Base-by-base conservation (phyloP, 2,113 vertebrate species). In the Rhipidura dahli region DNA sequence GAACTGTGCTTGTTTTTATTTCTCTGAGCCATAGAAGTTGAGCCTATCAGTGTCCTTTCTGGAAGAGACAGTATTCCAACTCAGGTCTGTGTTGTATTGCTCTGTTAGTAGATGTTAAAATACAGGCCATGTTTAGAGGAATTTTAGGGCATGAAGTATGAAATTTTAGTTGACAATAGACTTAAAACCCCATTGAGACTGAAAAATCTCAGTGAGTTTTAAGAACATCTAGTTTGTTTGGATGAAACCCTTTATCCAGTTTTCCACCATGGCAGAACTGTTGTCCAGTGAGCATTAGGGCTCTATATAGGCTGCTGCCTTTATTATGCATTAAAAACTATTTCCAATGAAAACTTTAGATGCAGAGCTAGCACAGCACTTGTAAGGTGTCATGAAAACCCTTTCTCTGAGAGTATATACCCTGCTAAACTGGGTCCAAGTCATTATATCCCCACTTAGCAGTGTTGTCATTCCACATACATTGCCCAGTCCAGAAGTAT, bases 391-490 rank as follows among this genome's bases (percentile, higher is more conserved):
- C 49, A 78, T 77, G 24, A 57, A 77, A 68, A 37, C 22, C 14
- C 16, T 78, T 83, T 64, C 7, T 56, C 17, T 61, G 63, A 63
- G 39, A 75, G 44, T 13, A 17, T 19, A 12, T 39, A 20, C 11
- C 4, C 27, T 61, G 23, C 21, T 66, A 23, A 76, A 37, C 37
- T 63, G 53, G 42, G 11, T 51, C 22, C 37, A 35, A 45, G 26
- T 68, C 7, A 6, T 19, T 63, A n/a, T 44, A 18, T 61, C 51
- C 22, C 64, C 39, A 31, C 15, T 47, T 71, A 28, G 35, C 11
- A 13, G 28, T 64, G 27, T 33, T 6, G 6, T 21, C 17, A 31
- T 66, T 33, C 18, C 27, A 6, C 1, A 0, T 42, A 6, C 4
- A 8, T 64, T 91, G 12, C 31, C 28, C 11, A 59, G 50, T 45